phyloP scores from a whole-genome alignment of 2,888 invertebrate species.

The Spilosoma lubricipeda region DNA sequence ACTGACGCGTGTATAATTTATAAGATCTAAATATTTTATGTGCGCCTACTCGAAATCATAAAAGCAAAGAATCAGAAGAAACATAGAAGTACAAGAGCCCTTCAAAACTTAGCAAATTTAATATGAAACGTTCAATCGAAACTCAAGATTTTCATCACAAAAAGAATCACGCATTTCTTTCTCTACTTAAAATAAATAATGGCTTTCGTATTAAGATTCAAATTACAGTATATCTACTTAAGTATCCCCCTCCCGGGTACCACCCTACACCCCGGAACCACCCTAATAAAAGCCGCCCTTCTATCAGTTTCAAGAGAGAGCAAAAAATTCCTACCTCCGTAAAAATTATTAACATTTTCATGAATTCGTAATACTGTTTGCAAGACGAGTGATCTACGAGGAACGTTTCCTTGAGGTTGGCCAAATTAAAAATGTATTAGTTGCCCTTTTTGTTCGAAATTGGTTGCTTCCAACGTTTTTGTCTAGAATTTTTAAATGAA shows the following conservation, averaged over 20 bases:
- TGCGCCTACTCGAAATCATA: conserved; percentile 13
- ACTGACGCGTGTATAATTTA: conserved; percentile 4
- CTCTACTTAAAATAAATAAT: conserved; percentile 80
- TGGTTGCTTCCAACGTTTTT: conserved; percentile 26
- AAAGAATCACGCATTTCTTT: conserved; percentile 71
- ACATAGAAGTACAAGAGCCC: conserved; percentile 32
- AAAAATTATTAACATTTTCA: conserved; percentile 78
- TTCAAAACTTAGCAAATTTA: conserved; percentile 46
- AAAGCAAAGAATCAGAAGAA: conserved; percentile 26
- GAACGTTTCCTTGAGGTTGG: conserved; percentile 55
- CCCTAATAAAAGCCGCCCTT: conserved; percentile 72
- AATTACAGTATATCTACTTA: conserved; percentile 79
- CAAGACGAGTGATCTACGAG: conserved; percentile 59
- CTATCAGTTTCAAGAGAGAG: conserved; percentile 59
- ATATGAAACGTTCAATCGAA: conserved; percentile 63
- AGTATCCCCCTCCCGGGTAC: conserved; percentile 57
- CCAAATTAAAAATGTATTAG: conserved; percentile 59
- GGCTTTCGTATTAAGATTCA: conserved; percentile 78
- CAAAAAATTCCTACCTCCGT: conserved; percentile 65
- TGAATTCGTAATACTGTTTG: conserved; percentile 74
- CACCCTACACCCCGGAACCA: conserved; percentile 34
- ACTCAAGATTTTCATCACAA: conserved; percentile 65
- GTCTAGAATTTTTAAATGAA: conserved; percentile 29
- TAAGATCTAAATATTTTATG: conserved; percentile 7
- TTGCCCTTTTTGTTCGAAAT: conserved; percentile 42